Percentiles rank a stretch among this genome's conserved stretches.
phyloP scores from a whole-genome alignment of 2,888 invertebrate genomes.

The Acanthococcus lagerstroemiae region DNA sequence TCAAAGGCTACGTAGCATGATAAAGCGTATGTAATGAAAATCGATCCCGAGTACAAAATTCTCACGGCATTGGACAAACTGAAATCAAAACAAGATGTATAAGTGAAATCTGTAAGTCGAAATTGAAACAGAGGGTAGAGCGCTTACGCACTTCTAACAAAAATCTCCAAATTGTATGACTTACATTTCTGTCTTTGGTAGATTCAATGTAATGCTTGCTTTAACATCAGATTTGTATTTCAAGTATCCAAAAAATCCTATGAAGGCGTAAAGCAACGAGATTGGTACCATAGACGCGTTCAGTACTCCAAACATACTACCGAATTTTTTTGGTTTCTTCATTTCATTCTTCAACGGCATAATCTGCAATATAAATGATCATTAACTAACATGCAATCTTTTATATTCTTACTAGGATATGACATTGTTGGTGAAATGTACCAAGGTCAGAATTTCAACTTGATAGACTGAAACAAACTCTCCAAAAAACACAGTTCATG shows the following conservation, averaged over 20 bases:
- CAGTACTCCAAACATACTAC: slow-evolving; percentile 69
- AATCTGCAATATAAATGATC: slow-evolving; percentile 55
- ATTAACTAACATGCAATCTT: no score
- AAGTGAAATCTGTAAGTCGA: background rate
- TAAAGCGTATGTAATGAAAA: slow-evolving; percentile 83
- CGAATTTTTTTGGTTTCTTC: slow-evolving; percentile 74
- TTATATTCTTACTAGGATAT: no score
- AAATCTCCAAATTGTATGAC: slow-evolving; percentile 38
- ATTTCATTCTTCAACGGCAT: slow-evolving; percentile 90
- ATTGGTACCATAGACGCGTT: slow-evolving; percentile 76
- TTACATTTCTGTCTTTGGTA: slow-evolving; percentile 59
- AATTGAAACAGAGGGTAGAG: no score
- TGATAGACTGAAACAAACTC: no score
- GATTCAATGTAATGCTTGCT: slow-evolving; percentile 79
- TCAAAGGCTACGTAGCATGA: slow-evolving; percentile 94
- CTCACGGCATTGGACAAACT: slow-evolving; percentile 64
- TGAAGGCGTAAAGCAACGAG: slow-evolving; percentile 69
- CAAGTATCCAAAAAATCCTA: slow-evolving; percentile 86
- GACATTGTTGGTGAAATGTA: no score
- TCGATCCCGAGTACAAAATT: slow-evolving; percentile 62
- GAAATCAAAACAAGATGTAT: no score
- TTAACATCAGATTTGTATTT: slow-evolving; percentile 61
- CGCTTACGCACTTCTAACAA: no score
- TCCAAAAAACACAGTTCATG: no score
- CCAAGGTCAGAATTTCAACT: no score